phyloP scores from a whole-genome alignment of 2,888 invertebrate genomes.

The Netelia virgata region DNA sequence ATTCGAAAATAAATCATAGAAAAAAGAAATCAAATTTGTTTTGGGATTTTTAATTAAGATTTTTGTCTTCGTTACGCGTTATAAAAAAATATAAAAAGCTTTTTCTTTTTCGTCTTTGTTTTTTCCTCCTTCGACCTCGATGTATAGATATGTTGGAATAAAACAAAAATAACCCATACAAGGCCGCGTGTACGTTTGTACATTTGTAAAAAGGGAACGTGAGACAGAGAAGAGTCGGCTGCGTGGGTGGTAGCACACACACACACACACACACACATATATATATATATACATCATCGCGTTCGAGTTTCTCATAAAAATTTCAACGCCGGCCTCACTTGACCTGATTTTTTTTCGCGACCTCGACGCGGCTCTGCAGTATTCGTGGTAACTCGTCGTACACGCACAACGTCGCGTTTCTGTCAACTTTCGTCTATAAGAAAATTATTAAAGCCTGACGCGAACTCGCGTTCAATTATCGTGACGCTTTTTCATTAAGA shows the following conservation, averaged over 20 bases:
- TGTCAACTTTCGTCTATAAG: conserved; percentile 19
- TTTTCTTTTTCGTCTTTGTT: too few species aligned
- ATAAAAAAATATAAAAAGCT: too few species aligned
- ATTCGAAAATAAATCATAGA: too few species aligned
- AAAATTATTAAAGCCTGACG: neutral
- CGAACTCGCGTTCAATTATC: neutral
- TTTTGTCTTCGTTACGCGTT: too few species aligned
- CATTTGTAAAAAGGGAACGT: conserved; percentile 24
- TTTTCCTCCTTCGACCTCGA: neutral
- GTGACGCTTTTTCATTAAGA: neutral
- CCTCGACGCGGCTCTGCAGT: conserved; percentile 62
- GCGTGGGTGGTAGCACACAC: neutral
- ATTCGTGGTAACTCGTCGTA: conserved; percentile 61
- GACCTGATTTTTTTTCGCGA: conserved; percentile 76
- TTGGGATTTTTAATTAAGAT: too few species aligned
- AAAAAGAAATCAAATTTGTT: too few species aligned
- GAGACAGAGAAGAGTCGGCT: conserved; percentile 13
- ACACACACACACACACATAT: conserved; percentile 18
- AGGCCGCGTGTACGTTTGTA: conserved; percentile 23
- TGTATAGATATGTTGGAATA: neutral
- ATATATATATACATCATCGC: conserved; percentile 54
- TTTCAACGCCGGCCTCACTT: conserved; percentile 77
- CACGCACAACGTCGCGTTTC: conserved; percentile 50
- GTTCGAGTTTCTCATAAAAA: conserved; percentile 75
- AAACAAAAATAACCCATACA: conserved; percentile 11